A percentile compares a stretch with the other conserved stretches of the same genome.
Evolutionary conservation across 2,113 vertebrate genomes (phyloP).

Genomic region (Ictidomys tridecemlineatus): DNA sequence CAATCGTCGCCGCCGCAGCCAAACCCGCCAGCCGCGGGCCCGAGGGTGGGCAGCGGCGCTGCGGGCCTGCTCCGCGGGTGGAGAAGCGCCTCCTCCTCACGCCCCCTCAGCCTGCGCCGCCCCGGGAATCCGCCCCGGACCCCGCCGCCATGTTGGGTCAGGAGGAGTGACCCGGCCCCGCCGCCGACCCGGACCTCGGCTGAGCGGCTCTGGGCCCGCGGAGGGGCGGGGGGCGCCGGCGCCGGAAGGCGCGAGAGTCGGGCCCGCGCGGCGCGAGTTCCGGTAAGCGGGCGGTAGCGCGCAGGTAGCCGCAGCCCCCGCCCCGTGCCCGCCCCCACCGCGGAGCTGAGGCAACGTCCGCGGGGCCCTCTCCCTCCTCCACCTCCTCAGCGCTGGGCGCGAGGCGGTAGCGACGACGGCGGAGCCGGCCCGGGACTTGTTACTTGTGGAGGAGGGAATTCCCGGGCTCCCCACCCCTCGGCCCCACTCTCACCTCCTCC

Average conservation of each 20-base stretch:
- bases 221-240: not conserved
- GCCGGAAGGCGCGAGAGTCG: slow-evolving; percentile 16
- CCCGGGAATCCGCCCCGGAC: slow-evolving; percentile 40
- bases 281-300: not conserved
- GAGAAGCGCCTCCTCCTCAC: slow-evolving; percentile 23
- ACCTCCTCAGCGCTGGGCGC: no score
- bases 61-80: not conserved
- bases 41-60: not conserved
- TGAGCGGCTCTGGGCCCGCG: no score
- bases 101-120: slow-evolving; percentile 19
- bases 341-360: slow-evolving; percentile 26
- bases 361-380: no score
- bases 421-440: no score
- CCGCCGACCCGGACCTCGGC: not conserved
- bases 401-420: no score
- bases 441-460: no score
- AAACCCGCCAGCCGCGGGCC: not conserved
- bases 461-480: no score
- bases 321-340: not conserved
- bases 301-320: slow-evolving; percentile 66
- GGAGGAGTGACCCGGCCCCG: not conserved
- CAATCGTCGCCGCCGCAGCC: no score
- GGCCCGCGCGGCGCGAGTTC: slow-evolving; percentile 35
- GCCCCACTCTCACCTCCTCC: no score
- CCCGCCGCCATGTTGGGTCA: slow-evolving; percentile 83